Evolutionary conservation across 2,113 vertebrate species (phyloP), one percentile per base, ranked within the genome.

Genomic region (Neotragus pygmaeus): DNA sequence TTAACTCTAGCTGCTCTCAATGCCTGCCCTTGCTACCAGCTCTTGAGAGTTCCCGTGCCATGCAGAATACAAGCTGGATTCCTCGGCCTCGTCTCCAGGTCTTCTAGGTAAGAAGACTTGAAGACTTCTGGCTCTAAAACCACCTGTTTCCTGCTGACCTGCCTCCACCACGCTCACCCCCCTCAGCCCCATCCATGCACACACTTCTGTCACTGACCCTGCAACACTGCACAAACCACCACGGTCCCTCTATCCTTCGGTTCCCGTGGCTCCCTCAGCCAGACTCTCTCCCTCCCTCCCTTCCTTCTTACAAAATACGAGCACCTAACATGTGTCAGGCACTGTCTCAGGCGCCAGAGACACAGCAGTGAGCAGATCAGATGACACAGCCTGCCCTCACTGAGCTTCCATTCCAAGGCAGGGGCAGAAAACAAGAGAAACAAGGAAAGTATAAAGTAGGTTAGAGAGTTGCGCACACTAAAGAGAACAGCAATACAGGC

Each of bases 161-260:
- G 78, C 23, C 23, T 84, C 53, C n/a, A 8, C 39, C 3, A 0
- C 13, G 19, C 49, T 86, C 75, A 84, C 14, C 51, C 1, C 27
- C 7, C 2, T 3, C 6, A 51, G 14, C 16, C 13, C 53, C 19
- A 15, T 39, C 21, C 2, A 2, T 0, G 4, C 28, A 33, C 16
- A 83, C 30, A 39, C 45, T 53, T 53, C 28, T 11, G 7, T 28
- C 64, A 6, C 17, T 39, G 45, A 36, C 25, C 25, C 57, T 77
- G 15, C 16, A 27, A 51, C 45, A 19, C 64, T 49, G 15, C 23
- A 49, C n/a, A 58, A 12, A 49, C 33, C 43, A 58, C 33, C 13
- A 77, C 43, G 21, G 90, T 47, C 30, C 36, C 28, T n/a, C 66
- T 66, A 28, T n/a, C 36, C 27, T 53, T 64, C 43, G 8, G 53